phyloP scores from a whole-genome alignment of 2,888 invertebrate species.

The Barypeithes pellucidus region DNA sequence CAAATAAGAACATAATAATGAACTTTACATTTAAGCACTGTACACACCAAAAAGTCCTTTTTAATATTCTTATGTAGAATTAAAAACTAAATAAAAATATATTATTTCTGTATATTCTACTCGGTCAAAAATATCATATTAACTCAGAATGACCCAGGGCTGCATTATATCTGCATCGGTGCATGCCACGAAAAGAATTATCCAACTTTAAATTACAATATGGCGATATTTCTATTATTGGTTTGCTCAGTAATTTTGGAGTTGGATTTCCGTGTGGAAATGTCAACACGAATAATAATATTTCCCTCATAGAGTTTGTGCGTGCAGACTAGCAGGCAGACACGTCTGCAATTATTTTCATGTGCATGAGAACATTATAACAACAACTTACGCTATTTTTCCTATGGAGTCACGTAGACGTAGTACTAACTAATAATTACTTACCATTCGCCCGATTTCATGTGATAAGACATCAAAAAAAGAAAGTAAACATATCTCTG shows the following conservation, averaged over 20 bases:
- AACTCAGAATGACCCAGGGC: neutral
- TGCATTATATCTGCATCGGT: conserved; percentile 28
- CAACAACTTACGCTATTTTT: conserved; percentile 65
- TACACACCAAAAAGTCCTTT: too few relatives aligned
- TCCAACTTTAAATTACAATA: conserved; percentile 24
- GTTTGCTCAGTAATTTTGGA: conserved; percentile 44
- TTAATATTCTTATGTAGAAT: too few relatives aligned
- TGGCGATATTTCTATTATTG: conserved; percentile 45
- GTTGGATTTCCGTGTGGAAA: conserved; percentile 54
- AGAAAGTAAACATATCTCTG: conserved; percentile 48
- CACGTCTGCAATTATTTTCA: conserved; percentile 67
- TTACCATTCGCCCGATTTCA: conserved; percentile 64
- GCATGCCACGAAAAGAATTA: conserved; percentile 39
- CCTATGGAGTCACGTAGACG: conserved; percentile 66
- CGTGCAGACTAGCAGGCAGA: conserved; percentile 69
- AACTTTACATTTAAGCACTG: too few relatives aligned
- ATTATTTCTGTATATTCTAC: too few relatives aligned
- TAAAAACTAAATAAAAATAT: too few relatives aligned
- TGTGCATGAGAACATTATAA: conserved; percentile 64
- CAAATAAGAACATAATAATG: too few relatives aligned
- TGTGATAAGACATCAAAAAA: conserved; percentile 60
- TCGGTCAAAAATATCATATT: neutral
- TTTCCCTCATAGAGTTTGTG: conserved; percentile 60
- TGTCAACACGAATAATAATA: conserved; percentile 58
- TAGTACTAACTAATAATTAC: conserved; percentile 67